phyloP scores from a whole-genome alignment of 2,888 invertebrate species.

The Plusia festucae region DNA sequence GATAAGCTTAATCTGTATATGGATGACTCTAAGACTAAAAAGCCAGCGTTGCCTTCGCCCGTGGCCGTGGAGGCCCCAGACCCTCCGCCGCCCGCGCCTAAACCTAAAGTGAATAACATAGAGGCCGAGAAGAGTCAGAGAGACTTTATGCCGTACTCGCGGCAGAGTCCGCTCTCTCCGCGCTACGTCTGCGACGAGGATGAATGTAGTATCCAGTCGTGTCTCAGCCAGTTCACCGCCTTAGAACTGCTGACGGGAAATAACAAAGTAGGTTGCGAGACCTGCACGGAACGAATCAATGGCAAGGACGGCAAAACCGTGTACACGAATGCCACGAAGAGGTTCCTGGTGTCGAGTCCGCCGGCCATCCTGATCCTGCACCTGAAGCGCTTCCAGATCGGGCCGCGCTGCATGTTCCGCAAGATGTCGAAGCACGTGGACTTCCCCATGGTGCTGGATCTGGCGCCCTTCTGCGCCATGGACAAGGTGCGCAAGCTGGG shows the following conservation, averaged over 20 bases:
- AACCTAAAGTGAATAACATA: slow-evolving; percentile 72
- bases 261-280: slow-evolving; percentile 98
- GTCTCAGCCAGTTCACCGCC: slow-evolving; percentile 97
- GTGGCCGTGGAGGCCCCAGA: slow-evolving; percentile 64
- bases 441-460: slow-evolving; percentile 95
- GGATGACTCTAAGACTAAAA: slow-evolving; percentile 67
- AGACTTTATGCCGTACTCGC: slow-evolving; percentile 75
- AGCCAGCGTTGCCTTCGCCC: slow-evolving; percentile 71
- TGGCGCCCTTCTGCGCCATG: slow-evolving; percentile 96
- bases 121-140: slow-evolving; percentile 75
- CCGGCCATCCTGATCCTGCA: slow-evolving; percentile 98
- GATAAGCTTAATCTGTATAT: slow-evolving; percentile 79
- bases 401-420: slow-evolving; percentile 91
- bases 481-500: slow-evolving; percentile 90
- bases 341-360: slow-evolving; percentile 96
- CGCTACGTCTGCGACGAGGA: slow-evolving; percentile 93
- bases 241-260: slow-evolving; percentile 96
- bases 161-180: slow-evolving; percentile 89
- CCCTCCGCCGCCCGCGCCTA: slow-evolving; percentile 67
- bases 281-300: slow-evolving; percentile 94
- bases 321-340: slow-evolving; percentile 95
- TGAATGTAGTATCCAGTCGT: slow-evolving; percentile 96
- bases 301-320: slow-evolving; percentile 92
- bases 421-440: slow-evolving; percentile 96
- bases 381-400: slow-evolving; percentile 98